A percentile compares a stretch with the other conserved stretches of the same genome.
Evolutionary conservation across 2,888 invertebrate species (phyloP).

Genomic region (Hermaeophaga mercurialis): DNA sequence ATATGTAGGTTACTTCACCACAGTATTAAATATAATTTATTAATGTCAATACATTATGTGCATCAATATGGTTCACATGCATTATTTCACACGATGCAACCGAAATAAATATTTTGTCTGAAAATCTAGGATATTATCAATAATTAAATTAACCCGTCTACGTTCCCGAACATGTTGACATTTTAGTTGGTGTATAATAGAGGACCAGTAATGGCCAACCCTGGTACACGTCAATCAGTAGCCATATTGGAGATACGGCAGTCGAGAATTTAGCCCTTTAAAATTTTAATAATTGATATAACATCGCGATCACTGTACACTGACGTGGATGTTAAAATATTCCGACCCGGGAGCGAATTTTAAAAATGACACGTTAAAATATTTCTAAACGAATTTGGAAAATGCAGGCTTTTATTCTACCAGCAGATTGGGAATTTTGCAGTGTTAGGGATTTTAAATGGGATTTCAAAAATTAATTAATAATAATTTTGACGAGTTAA

Average conservation of each 20-base stretch:
- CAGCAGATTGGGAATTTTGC: background rate
- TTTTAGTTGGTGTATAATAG: constrained; percentile 19
- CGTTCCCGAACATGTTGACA: constrained; percentile 10
- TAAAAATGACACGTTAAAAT: constrained; percentile 9
- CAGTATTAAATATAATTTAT: too few species aligned
- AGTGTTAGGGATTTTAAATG: background rate
- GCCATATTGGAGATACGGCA: constrained; percentile 12
- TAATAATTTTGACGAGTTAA: background rate
- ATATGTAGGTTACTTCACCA: too few species aligned
- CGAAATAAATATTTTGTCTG: background rate
- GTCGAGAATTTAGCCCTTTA: constrained; percentile 17
- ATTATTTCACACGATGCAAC: too few species aligned
- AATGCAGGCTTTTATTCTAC: background rate
- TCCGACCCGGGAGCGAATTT: background rate
- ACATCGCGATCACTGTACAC: constrained; percentile 41
- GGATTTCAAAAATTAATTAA: background rate
- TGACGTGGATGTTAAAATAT: constrained; percentile 15
- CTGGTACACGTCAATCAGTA: constrained; percentile 54
- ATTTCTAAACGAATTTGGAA: background rate
- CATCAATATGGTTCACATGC: too few species aligned
- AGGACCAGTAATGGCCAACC: constrained; percentile 50
- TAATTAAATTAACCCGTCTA: constrained; percentile 16
- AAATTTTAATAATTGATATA: constrained; percentile 44
- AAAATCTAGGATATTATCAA: constrained; percentile 1
- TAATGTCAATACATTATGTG: too few species aligned